Conservation (phyloP, 30 jellyfish, hydroid and myxozoan species). For the Rhopilema esculentum region DNA sequence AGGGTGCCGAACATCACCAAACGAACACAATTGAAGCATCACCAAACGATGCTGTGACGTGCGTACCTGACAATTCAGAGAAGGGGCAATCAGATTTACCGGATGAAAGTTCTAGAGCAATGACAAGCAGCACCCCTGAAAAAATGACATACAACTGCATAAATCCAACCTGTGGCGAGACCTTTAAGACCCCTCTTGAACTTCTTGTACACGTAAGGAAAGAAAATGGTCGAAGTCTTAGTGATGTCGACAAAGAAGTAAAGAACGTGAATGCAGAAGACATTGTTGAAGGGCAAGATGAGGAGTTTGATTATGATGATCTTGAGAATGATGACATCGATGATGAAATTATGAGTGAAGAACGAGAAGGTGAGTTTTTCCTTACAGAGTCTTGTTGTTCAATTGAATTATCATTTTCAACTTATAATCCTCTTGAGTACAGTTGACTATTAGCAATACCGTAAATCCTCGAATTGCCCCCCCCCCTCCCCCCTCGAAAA, state of each 20-base stretch:
- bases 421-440: too few relatives aligned
- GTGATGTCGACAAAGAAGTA: conserved; percentile 35
- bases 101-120: background rate
- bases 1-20: background rate
- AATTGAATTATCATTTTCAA: too few relatives aligned
- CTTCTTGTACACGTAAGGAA: conserved; percentile 62
- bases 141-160: conserved; percentile 32
- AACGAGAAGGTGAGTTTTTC: conserved; percentile 16
- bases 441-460: too few relatives aligned
- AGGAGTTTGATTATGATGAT: conserved; percentile 43
- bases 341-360: conserved; percentile 14
- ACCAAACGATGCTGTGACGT: too few relatives aligned
- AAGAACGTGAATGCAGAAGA: conserved; percentile 30
- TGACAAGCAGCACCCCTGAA: background rate
- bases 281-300: conserved; percentile 48
- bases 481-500: too few relatives aligned
- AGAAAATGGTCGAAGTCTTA: conserved; percentile 52
- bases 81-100: background rate
- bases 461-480: too few relatives aligned
- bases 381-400: background rate
- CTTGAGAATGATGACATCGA: conserved; percentile 52
- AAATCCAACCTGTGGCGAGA: conserved; percentile 42
- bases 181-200: conserved; percentile 49
- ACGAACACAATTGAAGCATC: background rate
- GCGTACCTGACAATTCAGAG: background rate